Evolutionary conservation across 1,140 invertebrate species (phyloP).

Genomic region (Oscheius sp.): DNA sequence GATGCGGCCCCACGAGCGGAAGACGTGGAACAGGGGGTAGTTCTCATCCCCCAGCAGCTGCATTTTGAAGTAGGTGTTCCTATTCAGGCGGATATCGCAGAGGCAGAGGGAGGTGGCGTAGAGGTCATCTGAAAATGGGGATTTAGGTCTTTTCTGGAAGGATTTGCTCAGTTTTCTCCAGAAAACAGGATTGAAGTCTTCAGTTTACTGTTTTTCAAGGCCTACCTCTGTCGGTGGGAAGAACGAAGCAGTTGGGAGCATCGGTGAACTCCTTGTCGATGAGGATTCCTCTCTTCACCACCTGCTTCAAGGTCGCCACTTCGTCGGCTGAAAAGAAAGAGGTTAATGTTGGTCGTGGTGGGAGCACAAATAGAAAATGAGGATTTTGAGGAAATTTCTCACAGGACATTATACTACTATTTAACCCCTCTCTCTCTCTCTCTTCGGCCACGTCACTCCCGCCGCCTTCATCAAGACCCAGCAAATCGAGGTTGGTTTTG

Average conservation of each 20-base stretch:
- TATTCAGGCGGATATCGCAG: slow-evolving; percentile 31
- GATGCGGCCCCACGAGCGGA: slow-evolving; percentile 88
- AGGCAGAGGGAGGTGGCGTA: slow-evolving; percentile 19
- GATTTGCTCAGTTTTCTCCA: not conserved
- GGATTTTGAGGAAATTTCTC: too few relatives aligned
- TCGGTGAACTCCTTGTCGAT: slow-evolving; percentile 16
- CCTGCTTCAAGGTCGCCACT: not conserved
- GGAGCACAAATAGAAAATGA: too few relatives aligned
- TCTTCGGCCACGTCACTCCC: slow-evolving; percentile 77
- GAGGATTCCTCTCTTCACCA: slow-evolving; percentile 26
- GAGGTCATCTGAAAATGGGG: not conserved
- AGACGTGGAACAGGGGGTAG: slow-evolving; percentile 64
- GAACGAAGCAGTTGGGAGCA: slow-evolving; percentile 4
- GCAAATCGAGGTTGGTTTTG: slow-evolving; percentile 6
- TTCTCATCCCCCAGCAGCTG: slow-evolving; percentile 81
- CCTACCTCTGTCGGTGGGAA: not conserved
- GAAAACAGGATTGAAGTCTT: too few relatives aligned
- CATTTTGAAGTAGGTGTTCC: slow-evolving; percentile 89
- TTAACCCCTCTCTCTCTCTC: too few relatives aligned
- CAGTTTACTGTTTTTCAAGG: not conserved
- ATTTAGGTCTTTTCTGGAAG: not conserved
- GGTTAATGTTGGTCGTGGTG: too few relatives aligned
- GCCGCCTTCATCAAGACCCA: slow-evolving; percentile 74
- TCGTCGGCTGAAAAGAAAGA: too few relatives aligned
- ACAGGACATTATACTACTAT: too few relatives aligned